phyloP scores from a whole-genome alignment of 2,797 vertebrate species.

The Hippopotamyrus pictus region DNA sequence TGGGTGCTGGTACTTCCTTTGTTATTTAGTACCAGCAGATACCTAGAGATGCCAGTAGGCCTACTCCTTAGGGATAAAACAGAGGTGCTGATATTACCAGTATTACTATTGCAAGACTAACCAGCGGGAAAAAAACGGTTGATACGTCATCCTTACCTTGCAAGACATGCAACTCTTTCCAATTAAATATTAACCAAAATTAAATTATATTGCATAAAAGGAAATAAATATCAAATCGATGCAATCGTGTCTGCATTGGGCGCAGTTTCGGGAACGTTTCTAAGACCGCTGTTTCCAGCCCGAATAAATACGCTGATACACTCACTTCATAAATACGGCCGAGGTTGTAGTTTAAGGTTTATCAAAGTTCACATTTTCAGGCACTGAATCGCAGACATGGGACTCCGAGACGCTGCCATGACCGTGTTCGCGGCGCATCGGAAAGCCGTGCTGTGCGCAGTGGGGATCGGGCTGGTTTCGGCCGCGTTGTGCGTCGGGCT shows the following conservation, averaged over 20 bases:
- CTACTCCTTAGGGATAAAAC: not conserved
- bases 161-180: not conserved
- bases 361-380: not conserved
- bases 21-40: not conserved
- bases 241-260: not conserved
- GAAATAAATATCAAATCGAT: not conserved
- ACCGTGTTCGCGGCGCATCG: slow-evolving; percentile 30
- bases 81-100: not conserved
- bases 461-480: slow-evolving; percentile 44
- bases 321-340: not conserved
- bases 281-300: slow-evolving; percentile 17
- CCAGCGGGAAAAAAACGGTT: not conserved
- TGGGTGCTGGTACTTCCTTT: not conserved
- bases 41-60: not conserved
- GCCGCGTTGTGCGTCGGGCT: slow-evolving; percentile 47
- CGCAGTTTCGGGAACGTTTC: slow-evolving; percentile 3
- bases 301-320: not conserved
- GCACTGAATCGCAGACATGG: slow-evolving; percentile 41
- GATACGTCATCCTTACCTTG: not conserved
- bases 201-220: not conserved
- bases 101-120: not conserved
- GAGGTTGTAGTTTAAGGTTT: not conserved
- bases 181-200: not conserved
- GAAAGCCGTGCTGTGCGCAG: slow-evolving; percentile 33
- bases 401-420: slow-evolving; percentile 13